phyloP scores from a whole-genome alignment of 92 coral and sea anemone species.

The Zoanthus solanderi region DNA sequence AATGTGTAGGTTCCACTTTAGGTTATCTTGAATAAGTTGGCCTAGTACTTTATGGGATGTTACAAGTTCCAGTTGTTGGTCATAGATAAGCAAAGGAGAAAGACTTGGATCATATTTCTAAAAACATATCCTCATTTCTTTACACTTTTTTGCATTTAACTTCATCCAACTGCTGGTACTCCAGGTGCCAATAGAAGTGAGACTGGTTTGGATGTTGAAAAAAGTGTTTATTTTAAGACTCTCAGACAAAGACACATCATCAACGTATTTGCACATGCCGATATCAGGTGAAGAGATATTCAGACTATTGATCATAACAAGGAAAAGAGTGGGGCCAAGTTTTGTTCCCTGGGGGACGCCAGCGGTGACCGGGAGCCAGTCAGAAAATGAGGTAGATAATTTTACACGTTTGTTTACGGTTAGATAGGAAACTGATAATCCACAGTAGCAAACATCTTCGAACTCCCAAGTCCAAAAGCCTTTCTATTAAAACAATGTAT shows the following conservation, averaged over 20 bases:
- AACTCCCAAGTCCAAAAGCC: conserved; percentile 42
- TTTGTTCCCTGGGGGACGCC: conserved; percentile 60
- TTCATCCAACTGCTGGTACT: conserved; percentile 53
- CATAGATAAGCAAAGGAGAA: conserved; percentile 37
- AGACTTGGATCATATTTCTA: conserved; percentile 15
- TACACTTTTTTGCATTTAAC: conserved; percentile 63
- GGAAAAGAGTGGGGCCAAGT: conserved; percentile 7
- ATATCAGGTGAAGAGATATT: conserved; percentile 17
- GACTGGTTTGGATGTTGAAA: conserved; percentile 37
- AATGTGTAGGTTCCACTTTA: conserved; percentile 35
- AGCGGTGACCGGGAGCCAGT: conserved; percentile 51
- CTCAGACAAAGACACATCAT: conserved; percentile 39
- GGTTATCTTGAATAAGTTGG: conserved; percentile 31
- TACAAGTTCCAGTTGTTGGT: conserved; percentile 56
- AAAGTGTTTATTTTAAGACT: conserved; percentile 25
- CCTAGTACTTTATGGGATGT: conserved; percentile 55
- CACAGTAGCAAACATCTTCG: conserved; percentile 42
- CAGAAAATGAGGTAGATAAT: conserved; percentile 18
- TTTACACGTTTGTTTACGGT: conserved; percentile 41
- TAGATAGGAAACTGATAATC: conserved; percentile 50
- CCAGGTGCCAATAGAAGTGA: conserved; percentile 34
- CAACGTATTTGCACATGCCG: conserved; percentile 52
- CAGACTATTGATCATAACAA: conserved; percentile 51
- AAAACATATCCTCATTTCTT: conserved; percentile 59
- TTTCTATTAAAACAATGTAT: conserved; percentile 41